These are phyloP conservation scores for Tauraco hartlaubi DNA, from an alignment of 2,797 vertebrate species.

Conservation along the genomic window DNA sequence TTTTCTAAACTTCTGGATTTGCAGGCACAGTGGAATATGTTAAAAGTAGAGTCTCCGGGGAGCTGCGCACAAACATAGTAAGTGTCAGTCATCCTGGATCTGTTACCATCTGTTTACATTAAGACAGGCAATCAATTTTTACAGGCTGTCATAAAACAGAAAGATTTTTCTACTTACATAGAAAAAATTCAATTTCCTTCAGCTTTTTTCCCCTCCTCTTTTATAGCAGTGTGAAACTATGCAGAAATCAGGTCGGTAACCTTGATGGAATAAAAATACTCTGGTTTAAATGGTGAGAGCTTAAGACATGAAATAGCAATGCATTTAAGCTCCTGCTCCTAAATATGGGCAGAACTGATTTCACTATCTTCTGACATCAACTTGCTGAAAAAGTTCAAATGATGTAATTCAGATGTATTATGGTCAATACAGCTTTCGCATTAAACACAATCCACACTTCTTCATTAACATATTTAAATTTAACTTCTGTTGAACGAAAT, in stretches of 20 bases:
- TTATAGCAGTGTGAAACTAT: neutral
- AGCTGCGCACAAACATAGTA: neutral
- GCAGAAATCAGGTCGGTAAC: neutral
- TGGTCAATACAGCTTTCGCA: neutral
- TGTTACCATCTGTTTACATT: slow-evolving; percentile 7
- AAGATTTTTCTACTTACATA: neutral
- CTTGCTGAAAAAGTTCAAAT: neutral
- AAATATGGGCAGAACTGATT: neutral
- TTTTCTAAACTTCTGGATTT: neutral
- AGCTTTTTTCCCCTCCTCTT: neutral
- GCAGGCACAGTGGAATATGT: neutral
- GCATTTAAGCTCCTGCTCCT: neutral
- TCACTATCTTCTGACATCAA: neutral
- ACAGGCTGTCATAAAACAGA: neutral
- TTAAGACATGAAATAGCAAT: neutral
- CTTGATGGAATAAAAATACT: neutral
- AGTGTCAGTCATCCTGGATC: neutral
- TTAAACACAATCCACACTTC: neutral
- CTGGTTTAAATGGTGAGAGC: neutral
- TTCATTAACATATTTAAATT: neutral
- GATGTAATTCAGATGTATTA: neutral
- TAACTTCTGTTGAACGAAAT: neutral
- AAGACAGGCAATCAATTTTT: neutral
- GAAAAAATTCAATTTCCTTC: neutral
- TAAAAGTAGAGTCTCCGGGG: neutral